Conservation (phyloP, 2,888 invertebrate genomes). For the Thereva unica region DNA sequence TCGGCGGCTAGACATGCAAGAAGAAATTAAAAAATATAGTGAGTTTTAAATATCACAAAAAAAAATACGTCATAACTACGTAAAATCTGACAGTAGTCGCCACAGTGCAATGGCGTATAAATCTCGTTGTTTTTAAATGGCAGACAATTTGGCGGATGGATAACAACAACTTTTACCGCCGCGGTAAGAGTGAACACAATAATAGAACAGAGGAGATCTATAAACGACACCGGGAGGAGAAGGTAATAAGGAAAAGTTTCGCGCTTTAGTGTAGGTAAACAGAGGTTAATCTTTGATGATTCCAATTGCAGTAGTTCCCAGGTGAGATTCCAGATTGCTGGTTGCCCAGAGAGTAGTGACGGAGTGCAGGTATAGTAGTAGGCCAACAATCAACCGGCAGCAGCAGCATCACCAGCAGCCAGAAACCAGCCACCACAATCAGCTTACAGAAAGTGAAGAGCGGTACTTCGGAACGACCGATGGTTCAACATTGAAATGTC, state of each 20-base stretch:
- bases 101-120: slow-evolving; percentile 1
- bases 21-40: background rate
- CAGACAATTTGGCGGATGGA: slow-evolving; percentile 26
- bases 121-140: slow-evolving; percentile 9
- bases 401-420: no score
- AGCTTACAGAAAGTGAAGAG: slow-evolving; percentile 29
- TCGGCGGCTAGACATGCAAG: slow-evolving; percentile 41
- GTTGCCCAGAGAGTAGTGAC: no score
- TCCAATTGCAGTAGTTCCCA: no score
- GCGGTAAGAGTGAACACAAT: background rate
- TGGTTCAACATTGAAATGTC: slow-evolving; percentile 39
- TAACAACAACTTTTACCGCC: slow-evolving; percentile 15
- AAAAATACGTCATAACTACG: background rate
- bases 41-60: background rate
- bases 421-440: no score
- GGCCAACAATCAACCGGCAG: no score
- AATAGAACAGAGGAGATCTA: background rate
- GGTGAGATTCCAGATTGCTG: no score
- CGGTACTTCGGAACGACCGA: slow-evolving; percentile 2
- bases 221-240: no score
- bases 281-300: no score
- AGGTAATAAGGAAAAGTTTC: no score
- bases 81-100: background rate
- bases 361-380: no score
- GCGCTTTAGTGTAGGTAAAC: no score